These are phyloP conservation scores for Chloropsis hardwickii DNA, from an alignment of 2,113 vertebrate genomes.

Conservation along the genomic window DNA sequence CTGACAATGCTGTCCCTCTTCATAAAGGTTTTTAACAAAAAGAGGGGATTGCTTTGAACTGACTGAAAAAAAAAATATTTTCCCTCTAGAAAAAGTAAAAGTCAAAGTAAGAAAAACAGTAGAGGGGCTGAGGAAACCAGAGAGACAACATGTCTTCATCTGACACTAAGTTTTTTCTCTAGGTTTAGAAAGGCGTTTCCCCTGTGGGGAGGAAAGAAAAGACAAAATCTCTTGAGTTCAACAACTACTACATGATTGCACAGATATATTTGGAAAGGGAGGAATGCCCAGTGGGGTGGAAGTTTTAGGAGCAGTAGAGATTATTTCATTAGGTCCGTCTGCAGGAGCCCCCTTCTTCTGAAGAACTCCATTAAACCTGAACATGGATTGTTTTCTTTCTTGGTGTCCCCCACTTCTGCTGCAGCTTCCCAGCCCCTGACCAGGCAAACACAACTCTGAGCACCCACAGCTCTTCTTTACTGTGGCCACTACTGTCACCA, in stretches of 20 bases:
- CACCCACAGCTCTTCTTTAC: not conserved
- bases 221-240: not conserved
- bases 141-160: not conserved
- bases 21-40: not conserved
- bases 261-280: not conserved
- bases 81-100: not conserved
- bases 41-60: not conserved
- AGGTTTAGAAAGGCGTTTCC: not conserved
- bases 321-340: not conserved
- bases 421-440: not conserved
- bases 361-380: not conserved
- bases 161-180: not conserved
- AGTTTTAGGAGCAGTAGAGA: not conserved
- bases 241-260: not conserved
- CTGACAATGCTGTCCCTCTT: not conserved
- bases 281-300: not conserved
- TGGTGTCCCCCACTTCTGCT: not conserved
- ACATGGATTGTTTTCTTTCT: not conserved
- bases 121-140: not conserved
- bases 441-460: not conserved
- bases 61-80: not conserved
- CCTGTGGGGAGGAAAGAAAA: rapidly evolving
- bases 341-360: not conserved
- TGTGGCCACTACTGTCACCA: not conserved
- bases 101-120: not conserved